Percentiles rank a stretch among this genome's conserved stretches.
Evolutionary conservation across 2,113 vertebrate genomes (phyloP).

Genomic region (Brachyhypopomus occidentalis): DNA sequence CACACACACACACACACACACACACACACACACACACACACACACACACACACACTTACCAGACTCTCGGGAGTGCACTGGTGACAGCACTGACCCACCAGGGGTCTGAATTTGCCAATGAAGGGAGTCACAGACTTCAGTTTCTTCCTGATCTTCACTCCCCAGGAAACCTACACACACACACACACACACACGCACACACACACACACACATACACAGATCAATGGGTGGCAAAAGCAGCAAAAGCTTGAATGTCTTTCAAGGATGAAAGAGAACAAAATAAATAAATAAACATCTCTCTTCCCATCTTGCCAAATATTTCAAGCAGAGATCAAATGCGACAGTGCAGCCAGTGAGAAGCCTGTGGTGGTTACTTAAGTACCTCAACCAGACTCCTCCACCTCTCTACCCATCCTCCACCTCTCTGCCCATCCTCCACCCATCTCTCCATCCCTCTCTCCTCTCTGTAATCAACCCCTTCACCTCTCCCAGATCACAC

Average conservation of each 20-base stretch:
- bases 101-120: slow-evolving; percentile 70
- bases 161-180: slow-evolving; percentile 66
- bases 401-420: no score
- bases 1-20: slow-evolving; percentile 63
- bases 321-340: slow-evolving; percentile 26
- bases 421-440: no score
- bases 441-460: neutral
- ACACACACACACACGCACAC: slow-evolving; percentile 31
- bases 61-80: slow-evolving; percentile 77
- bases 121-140: slow-evolving; percentile 58
- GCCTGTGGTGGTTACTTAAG: slow-evolving; percentile 1
- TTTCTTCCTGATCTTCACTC: slow-evolving; percentile 67
- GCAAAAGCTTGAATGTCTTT: neutral
- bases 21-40: slow-evolving; percentile 59
- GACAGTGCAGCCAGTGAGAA: slow-evolving; percentile 17
- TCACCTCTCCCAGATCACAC: no score
- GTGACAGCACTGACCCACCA: slow-evolving; percentile 74
- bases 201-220: slow-evolving; percentile 34
- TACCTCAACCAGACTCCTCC: neutral
- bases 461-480: no score
- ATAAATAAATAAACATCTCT: slow-evolving; percentile 9
- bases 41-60: slow-evolving; percentile 63
- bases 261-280: neutral
- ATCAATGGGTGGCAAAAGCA: neutral
- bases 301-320: slow-evolving; percentile 2